These are phyloP conservation scores for Callochromis pleurospilus DNA, from an alignment of 2,113 vertebrate genomes.

Conservation along the genomic window DNA sequence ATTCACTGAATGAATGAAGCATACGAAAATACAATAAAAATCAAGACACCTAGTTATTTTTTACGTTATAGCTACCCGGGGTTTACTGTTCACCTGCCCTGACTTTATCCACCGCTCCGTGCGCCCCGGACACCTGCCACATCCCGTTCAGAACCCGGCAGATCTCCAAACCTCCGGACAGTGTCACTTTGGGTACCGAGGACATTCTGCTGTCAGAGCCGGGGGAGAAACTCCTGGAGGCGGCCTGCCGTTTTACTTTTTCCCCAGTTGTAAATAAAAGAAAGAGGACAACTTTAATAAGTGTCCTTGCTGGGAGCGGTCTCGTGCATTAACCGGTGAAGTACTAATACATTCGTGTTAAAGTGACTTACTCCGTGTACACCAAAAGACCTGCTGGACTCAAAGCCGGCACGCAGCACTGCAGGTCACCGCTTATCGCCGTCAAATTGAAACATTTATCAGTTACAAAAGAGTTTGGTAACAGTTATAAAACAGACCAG, in stretches of 20 bases:
- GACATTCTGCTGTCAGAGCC: background rate
- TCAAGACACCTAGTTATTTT: rapidly evolving
- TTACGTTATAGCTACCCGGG: background rate
- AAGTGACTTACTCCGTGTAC: background rate
- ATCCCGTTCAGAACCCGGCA: constrained; percentile 42
- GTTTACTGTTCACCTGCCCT: constrained; percentile 2
- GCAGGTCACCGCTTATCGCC: background rate
- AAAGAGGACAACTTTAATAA: background rate
- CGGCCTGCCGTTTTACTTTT: background rate
- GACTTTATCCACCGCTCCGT: constrained; percentile 16
- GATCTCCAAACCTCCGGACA: constrained; percentile 43
- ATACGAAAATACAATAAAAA: background rate
- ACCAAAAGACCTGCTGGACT: background rate
- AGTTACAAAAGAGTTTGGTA: background rate
- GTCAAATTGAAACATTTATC: rapidly evolving
- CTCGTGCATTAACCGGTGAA: rapidly evolving
- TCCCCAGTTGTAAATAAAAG: rapidly evolving
- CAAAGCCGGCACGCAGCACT: background rate
- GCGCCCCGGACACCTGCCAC: constrained; percentile 55
- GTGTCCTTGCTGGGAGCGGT: background rate
- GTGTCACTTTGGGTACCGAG: constrained; percentile 22
- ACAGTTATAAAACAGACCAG: background rate
- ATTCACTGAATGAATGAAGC: background rate
- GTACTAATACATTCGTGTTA: background rate
- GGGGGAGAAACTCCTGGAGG: background rate